Conservation (phyloP, 1,140 invertebrate genomes). For the Proctacanthus coquilletti region DNA sequence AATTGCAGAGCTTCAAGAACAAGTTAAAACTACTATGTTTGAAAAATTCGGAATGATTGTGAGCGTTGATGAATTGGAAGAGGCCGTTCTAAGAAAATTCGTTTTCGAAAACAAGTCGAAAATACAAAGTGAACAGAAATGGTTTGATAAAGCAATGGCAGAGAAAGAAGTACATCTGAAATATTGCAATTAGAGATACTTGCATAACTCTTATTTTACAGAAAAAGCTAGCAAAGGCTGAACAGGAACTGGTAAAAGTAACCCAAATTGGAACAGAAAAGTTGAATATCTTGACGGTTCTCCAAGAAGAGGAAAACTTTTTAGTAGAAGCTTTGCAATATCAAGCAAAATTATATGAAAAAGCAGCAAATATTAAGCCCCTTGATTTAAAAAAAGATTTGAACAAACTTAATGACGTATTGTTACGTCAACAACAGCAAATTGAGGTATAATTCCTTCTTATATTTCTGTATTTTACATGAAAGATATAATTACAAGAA, state of each 20-base stretch:
- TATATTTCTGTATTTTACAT: neutral
- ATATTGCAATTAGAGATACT: conserved; percentile 5
- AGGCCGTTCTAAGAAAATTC: conserved; percentile 36
- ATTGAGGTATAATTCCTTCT: conserved; percentile 19
- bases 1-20: conserved; percentile 32
- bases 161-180: conserved; percentile 13
- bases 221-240: conserved; percentile 18
- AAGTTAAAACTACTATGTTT: conserved; percentile 35
- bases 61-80: conserved; percentile 38
- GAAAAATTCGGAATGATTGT: conserved; percentile 39
- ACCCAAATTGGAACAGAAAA: conserved; percentile 39
- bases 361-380: conserved; percentile 15
- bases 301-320: conserved; percentile 38
- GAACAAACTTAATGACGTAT: conserved; percentile 23
- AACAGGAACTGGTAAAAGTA: conserved; percentile 29
- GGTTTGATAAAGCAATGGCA: conserved; percentile 29
- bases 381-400: conserved; percentile 27
- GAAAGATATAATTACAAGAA: neutral
- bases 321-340: conserved; percentile 28
- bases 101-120: conserved; percentile 35
- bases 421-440: conserved; percentile 23
- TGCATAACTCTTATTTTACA: conserved; percentile 10
- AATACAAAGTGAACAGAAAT: conserved; percentile 30
- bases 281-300: conserved; percentile 35
- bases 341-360: conserved; percentile 27